Percentiles rank a stretch among this genome's conserved stretches.
Conservation (phyloP, 2,888 invertebrate genomes). For the Amphipoea lucens region DNA sequence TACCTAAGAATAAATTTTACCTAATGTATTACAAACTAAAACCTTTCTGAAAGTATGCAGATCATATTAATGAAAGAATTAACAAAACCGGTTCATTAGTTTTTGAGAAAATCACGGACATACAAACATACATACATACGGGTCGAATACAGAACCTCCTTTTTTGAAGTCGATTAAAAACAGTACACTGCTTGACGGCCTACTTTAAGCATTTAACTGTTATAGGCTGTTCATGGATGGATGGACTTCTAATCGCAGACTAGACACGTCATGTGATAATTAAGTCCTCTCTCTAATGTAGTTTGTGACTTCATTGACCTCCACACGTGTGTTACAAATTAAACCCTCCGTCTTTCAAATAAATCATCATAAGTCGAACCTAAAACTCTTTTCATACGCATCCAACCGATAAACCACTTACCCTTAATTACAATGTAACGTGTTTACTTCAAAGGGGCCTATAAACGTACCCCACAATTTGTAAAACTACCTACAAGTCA, state of each 20-base stretch:
- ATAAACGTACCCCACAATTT: conserved; percentile 18
- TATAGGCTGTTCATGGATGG: not conserved
- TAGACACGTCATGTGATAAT: not conserved
- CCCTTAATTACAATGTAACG: conserved; percentile 26
- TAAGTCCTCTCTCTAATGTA: not conserved
- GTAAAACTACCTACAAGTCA: conserved; percentile 28
- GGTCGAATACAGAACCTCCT: too few relatives aligned
- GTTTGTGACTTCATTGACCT: not conserved
- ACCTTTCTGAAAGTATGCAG: too few relatives aligned
- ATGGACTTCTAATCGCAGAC: not conserved
- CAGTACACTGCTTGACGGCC: not conserved
- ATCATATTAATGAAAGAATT: too few relatives aligned
- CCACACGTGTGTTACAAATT: not conserved
- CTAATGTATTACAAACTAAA: too few relatives aligned
- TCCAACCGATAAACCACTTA: conserved; percentile 28
- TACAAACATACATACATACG: too few relatives aligned
- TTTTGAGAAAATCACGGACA: too few relatives aligned
- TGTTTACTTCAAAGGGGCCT: not conserved
- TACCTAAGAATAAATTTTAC: too few relatives aligned
- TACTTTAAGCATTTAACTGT: not conserved
- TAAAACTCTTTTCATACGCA: conserved; percentile 34
- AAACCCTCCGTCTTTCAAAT: conserved; percentile 18
- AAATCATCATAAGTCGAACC: conserved; percentile 25
- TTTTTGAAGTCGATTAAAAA: too few relatives aligned
- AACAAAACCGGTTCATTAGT: too few relatives aligned